Evolutionary conservation across 1,140 invertebrate species (phyloP).

Genomic region (Chironomus striatipennis): DNA sequence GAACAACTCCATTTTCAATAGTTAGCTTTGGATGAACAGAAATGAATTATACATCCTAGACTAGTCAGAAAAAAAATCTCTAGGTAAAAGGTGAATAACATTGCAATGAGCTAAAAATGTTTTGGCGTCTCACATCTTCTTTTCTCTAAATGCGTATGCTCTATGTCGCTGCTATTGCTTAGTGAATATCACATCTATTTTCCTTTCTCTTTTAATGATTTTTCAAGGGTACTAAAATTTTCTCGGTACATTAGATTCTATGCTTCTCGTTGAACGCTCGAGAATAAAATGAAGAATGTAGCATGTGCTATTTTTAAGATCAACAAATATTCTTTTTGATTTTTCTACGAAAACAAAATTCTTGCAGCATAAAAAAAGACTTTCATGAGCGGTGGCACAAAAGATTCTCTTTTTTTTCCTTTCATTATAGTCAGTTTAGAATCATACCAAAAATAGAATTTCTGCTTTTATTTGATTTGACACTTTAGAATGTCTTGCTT

Average conservation of each 20-base stretch:
- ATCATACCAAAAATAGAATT: not conserved
- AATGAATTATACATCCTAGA: constrained; percentile 6
- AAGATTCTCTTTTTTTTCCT: too few relatives aligned
- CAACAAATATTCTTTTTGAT: not conserved
- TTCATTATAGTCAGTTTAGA: not conserved
- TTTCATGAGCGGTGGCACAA: not conserved
- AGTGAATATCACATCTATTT: not conserved
- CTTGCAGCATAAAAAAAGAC: not conserved
- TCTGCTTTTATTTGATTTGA: constrained; percentile 11
- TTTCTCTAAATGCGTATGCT: constrained; percentile 10
- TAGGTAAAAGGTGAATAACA: constrained; percentile 13
- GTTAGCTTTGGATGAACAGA: not conserved
- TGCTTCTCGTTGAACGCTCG: not conserved
- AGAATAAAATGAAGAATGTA: not conserved
- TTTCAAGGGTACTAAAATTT: constrained; percentile 8
- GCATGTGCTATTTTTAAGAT: not conserved
- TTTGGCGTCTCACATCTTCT: constrained; percentile 4
- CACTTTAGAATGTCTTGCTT: constrained; percentile 10
- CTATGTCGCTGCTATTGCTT: not conserved
- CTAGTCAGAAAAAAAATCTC: not conserved
- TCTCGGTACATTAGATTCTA: not conserved
- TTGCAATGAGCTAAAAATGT: constrained; percentile 2
- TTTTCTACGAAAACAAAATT: not conserved
- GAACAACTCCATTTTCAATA: not conserved
- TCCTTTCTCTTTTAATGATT: not conserved